Percentiles rank a stretch among this genome's conserved stretches.
phyloP scores from a whole-genome alignment of 2,797 vertebrate genomes.

The Clarias platycephalus region DNA sequence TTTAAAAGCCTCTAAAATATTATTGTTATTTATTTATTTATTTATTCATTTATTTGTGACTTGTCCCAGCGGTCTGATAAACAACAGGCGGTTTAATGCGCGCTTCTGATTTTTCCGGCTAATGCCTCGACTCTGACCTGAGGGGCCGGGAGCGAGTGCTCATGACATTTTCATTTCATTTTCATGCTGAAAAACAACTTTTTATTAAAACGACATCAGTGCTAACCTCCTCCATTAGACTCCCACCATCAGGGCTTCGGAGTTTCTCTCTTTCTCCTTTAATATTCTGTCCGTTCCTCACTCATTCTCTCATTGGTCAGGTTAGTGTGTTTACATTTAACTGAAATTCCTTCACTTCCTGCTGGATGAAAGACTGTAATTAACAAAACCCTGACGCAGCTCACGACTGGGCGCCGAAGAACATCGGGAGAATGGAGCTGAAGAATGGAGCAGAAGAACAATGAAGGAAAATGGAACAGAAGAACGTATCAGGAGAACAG shows the following conservation, averaged over 20 bases:
- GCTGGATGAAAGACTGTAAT: neutral
- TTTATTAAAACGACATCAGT: neutral
- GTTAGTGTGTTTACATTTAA: neutral
- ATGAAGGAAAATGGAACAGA: neutral
- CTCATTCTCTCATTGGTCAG: neutral
- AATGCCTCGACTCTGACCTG: constrained; percentile 8
- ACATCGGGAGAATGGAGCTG: neutral
- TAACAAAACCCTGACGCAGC: neutral
- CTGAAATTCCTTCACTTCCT: neutral
- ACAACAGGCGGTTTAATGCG: neutral
- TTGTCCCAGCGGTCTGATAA: neutral
- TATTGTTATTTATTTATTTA: neutral
- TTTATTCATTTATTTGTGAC: neutral
- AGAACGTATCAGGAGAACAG: neutral
- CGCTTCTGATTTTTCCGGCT: neutral
- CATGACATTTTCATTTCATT: constrained; percentile 23
- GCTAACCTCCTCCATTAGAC: constrained; percentile 10
- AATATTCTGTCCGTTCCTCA: neutral
- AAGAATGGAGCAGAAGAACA: neutral
- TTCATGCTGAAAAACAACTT: neutral
- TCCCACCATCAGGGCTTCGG: neutral
- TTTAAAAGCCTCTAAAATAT: neutral
- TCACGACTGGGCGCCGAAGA: neutral
- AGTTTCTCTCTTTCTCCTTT: neutral
- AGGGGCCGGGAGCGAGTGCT: neutral